Evolutionary conservation across 2,888 invertebrate genomes (phyloP).

Genomic region (Acanthosepion pharaonis): DNA sequence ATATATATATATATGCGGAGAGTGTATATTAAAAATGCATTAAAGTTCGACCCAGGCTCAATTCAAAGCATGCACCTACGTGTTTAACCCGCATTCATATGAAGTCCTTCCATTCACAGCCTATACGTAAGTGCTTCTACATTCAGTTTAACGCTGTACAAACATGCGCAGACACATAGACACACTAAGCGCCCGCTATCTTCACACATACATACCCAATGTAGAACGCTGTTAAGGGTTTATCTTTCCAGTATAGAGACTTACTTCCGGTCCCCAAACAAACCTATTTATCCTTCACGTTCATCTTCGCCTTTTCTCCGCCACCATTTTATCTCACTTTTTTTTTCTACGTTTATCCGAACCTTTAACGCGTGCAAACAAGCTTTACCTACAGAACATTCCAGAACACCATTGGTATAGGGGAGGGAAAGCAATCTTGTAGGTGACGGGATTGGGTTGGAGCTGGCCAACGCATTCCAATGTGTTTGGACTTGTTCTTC

Average conservation of each 20-base stretch:
- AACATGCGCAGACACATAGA: too few species aligned
- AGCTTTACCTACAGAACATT: slow-evolving; percentile 4
- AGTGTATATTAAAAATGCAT: too few species aligned
- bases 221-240: neutral
- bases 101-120: too few species aligned
- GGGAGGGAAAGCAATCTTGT: neutral
- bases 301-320: neutral
- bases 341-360: neutral
- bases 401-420: neutral
- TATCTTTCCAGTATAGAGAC: neutral
- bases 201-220: neutral
- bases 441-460: neutral
- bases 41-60: too few species aligned
- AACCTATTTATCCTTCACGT: neutral
- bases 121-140: too few species aligned
- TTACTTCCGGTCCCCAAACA: neutral
- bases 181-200: neutral
- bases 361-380: neutral
- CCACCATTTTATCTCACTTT: neutral
- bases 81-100: too few species aligned
- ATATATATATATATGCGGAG: too few species aligned
- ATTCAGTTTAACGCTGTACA: too few species aligned
- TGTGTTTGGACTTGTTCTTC: neutral
- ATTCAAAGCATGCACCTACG: too few species aligned
- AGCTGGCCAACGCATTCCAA: neutral